A percentile compares a stretch with the other conserved stretches of the same genome.
phyloP scores from a whole-genome alignment of 1,140 invertebrate genomes.

The Drosophila nikananu region DNA sequence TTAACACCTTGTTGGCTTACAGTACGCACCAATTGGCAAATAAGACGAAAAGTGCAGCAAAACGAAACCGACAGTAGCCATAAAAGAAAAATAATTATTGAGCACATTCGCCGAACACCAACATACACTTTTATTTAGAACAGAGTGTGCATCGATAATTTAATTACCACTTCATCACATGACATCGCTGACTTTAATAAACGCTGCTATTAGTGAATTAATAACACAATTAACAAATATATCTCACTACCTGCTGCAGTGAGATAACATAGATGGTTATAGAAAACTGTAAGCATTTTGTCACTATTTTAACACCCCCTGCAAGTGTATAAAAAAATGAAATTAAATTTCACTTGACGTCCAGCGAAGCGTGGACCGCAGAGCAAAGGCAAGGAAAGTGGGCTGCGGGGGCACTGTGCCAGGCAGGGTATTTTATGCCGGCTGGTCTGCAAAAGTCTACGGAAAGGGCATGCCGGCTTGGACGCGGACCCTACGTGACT shows the following conservation, averaged over 20 bases:
- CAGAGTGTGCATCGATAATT: not conserved
- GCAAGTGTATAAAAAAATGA: conserved; percentile 43
- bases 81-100: conserved; percentile 9
- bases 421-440: conserved; percentile 29
- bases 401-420: conserved; percentile 48
- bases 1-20: conserved; percentile 42
- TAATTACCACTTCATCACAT: not conserved
- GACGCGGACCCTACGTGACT: conserved; percentile 33
- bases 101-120: not conserved
- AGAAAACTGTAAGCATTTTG: not conserved
- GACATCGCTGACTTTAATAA: not conserved
- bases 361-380: conserved; percentile 50
- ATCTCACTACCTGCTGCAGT: not conserved
- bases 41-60: conserved; percentile 53
- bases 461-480: conserved; percentile 11
- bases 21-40: conserved; percentile 71
- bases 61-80: conserved; percentile 1
- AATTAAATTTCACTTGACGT: conserved; percentile 70
- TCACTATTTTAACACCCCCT: not conserved
- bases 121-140: conserved; percentile 6
- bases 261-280: not conserved
- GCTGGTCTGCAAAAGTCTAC: conserved; percentile 30
- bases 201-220: not conserved
- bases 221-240: not conserved
- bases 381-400: conserved; percentile 38